phyloP scores from a whole-genome alignment of 2,797 vertebrate species.

The Margarornis squamiger region DNA sequence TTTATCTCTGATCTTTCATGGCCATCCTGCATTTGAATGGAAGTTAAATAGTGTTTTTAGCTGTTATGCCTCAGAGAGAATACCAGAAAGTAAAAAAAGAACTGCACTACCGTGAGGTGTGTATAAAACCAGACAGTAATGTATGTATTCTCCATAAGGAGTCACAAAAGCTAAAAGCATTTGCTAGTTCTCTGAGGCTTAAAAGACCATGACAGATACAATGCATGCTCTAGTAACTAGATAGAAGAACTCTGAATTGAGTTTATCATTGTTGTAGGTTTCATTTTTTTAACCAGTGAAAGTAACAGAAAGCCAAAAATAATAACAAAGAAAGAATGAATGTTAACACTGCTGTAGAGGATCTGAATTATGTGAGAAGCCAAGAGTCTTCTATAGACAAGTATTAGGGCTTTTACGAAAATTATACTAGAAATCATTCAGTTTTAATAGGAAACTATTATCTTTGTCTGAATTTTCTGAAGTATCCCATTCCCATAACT shows the following conservation, averaged over 20 bases:
- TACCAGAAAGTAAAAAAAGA: not conserved
- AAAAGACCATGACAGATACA: not conserved
- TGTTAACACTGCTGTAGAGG: not conserved
- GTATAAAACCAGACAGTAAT: constrained; percentile 1
- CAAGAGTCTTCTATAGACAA: not conserved
- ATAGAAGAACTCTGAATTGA: not conserved
- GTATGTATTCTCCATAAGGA: not conserved
- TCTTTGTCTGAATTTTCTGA: not conserved
- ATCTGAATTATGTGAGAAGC: not conserved
- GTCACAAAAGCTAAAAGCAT: constrained; percentile 21
- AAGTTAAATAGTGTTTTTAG: not conserved
- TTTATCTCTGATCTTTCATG: not conserved
- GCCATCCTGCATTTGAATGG: not conserved
- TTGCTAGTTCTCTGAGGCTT: not conserved
- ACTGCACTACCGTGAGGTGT: not conserved
- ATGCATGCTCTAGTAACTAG: not conserved
- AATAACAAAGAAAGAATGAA: not conserved
- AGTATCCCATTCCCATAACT: not conserved
- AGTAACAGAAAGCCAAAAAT: not conserved
- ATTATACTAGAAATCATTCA: not conserved
- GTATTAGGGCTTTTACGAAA: not conserved
- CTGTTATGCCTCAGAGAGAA: not conserved
- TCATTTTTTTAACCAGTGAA: not conserved
- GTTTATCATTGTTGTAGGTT: not conserved
- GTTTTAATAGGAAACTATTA: not conserved